Base-by-base conservation (phyloP, 2,797 vertebrate genomes). In the Enteromius trimaculatus region DNA sequence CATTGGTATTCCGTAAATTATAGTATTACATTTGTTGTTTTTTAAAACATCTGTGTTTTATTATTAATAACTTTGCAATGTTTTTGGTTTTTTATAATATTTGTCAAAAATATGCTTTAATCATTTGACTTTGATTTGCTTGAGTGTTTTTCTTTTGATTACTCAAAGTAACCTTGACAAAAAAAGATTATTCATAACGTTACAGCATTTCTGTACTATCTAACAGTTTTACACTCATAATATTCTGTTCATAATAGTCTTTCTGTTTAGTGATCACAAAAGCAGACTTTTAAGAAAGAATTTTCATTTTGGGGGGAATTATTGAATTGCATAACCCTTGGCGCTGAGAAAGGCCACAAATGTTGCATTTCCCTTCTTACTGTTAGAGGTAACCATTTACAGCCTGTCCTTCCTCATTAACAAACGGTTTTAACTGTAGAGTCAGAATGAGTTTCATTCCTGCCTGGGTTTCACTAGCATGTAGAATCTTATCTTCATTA, bases 401-500 rank as follows among this genome's bases (percentile, higher is more conserved):
- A 39, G 29, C 19, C 1, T 69, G 17, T 68, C 26, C 62, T n/a
- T 34, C 47, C n/a, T 26, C 2, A 55, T 60, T 23, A 60, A 13
- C 23, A 55, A 68, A 49, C 19, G 1, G 16, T 51, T 51, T 65
- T 75, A 13, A 51, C 49, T 31, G 29, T 65, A 37, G 5, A 19
- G 51, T 76, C 72, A 10, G 37, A 83, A 31, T 19, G 37, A 58
- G 62, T 11, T 49, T 76, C n/a, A 55, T 49, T 77, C 5, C 64
- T 70, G 13, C 13, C 17, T 70, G 53, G 55, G 49, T 51, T 78
- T 78, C 66, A 78, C 53, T 26, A 34, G 64, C 7, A 9, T 78
- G 75, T 71, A 37, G 44, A 83, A 78, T 39, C 39, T 78, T 71
- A 21, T 3, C 29, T 1, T 49, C 3, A 76, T 77, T 71, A 58